Evolutionary conservation across 2,113 vertebrate species (phyloP).

Genomic region (Rhynchomys soricoides): DNA sequence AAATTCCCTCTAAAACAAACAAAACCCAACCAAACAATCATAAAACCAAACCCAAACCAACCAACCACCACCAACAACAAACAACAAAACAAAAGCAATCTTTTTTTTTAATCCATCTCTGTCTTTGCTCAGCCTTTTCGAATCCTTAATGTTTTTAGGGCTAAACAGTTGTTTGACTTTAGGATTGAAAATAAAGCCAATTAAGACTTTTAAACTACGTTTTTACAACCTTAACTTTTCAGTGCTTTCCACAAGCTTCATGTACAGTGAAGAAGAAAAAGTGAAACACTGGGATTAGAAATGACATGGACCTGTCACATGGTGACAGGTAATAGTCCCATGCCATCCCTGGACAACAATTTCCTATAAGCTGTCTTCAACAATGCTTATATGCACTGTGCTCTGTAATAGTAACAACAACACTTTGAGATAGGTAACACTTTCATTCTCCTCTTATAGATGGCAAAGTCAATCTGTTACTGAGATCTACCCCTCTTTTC

Average conservation of each 20-base stretch:
- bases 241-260: neutral
- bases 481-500: neutral
- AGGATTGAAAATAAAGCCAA: neutral
- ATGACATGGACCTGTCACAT: neutral
- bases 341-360: neutral
- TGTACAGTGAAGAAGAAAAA: neutral
- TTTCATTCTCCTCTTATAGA: neutral
- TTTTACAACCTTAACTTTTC: neutral
- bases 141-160: neutral
- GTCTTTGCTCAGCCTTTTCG: too few species aligned
- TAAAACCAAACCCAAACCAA: neutral
- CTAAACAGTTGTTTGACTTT: neutral
- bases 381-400: neutral
- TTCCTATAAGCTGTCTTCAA: neutral
- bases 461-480: neutral
- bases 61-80: neutral
- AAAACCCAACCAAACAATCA: neutral
- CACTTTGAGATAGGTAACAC: neutral
- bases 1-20: neutral
- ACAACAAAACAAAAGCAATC: neutral
- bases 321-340: neutral
- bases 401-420: neutral
- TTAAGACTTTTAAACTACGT: neutral
- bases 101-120: too few species aligned
- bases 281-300: neutral